A percentile compares a stretch with the other conserved stretches of the same genome.
Evolutionary conservation across 2,113 vertebrate genomes (phyloP).

Genomic region (Cheirogaleus medius): DNA sequence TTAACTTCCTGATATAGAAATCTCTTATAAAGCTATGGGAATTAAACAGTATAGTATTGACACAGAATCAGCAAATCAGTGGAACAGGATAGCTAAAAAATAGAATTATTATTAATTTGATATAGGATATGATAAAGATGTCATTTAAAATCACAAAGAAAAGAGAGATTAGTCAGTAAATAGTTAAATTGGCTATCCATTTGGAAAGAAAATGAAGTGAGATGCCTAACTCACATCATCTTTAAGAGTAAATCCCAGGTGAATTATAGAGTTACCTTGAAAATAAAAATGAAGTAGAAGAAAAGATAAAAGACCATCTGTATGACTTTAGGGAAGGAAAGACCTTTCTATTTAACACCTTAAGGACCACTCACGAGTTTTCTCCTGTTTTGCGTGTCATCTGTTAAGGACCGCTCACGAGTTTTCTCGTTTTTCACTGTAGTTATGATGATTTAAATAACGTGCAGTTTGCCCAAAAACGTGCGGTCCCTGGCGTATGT

Average conservation of each 20-base stretch:
- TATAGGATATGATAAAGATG: neutral
- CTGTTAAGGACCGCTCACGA: no score
- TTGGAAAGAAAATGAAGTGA: neutral
- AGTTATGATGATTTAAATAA: no score
- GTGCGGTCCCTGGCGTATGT: no score
- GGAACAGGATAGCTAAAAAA: neutral
- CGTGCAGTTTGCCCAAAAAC: no score
- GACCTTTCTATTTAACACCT: no score
- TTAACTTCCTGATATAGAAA: neutral
- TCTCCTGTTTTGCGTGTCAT: no score
- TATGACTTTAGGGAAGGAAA: neutral
- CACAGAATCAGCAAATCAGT: neutral
- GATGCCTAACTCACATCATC: neutral
- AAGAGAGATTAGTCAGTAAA: neutral
- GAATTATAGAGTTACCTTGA: neutral
- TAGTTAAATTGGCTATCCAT: neutral
- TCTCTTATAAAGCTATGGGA: neutral
- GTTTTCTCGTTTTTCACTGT: no score
- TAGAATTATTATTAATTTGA: neutral
- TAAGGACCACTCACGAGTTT: no score
- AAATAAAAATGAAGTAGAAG: neutral
- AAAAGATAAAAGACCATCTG: neutral
- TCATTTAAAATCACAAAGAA: neutral
- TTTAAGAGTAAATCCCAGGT: neutral
- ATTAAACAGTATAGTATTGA: neutral